A percentile compares a stretch with the other conserved stretches of the same genome.
Conservation (phyloP, 53 echinoderm and acorn worm genomes). For the Hippasteria phrygiana region DNA sequence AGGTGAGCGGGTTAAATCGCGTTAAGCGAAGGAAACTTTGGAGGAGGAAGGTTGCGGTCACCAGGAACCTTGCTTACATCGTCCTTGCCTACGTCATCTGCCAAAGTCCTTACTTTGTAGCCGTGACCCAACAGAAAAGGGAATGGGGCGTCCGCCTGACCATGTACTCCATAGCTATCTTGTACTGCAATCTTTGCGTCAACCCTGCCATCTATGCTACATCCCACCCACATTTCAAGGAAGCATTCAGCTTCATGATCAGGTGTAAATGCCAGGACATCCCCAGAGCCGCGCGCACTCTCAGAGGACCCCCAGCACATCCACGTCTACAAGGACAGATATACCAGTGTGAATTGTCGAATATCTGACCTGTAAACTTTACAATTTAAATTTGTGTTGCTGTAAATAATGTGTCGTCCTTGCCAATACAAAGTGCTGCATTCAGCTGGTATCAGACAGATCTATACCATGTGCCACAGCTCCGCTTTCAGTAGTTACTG, state of each 20-base stretch:
- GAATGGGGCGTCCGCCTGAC: constrained; percentile 32
- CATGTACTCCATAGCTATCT: constrained; percentile 59
- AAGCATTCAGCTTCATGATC: constrained; percentile 3
- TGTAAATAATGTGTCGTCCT: too few relatives aligned
- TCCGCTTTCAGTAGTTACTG: too few relatives aligned
- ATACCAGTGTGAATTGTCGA: not conserved
- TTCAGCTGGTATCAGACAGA: too few relatives aligned
- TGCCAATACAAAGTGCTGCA: too few relatives aligned
- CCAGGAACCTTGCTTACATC: constrained; percentile 77
- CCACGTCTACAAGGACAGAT: not conserved
- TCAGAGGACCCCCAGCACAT: not conserved
- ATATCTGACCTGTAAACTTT: too few relatives aligned
- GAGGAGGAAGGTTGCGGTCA: constrained; percentile 61
- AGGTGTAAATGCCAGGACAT: not conserved
- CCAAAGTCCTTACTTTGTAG: constrained; percentile 65
- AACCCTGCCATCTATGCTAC: constrained; percentile 78
- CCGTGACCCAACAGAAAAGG: constrained; percentile 2
- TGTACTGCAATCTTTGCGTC: constrained; percentile 70
- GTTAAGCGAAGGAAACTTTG: not conserved
- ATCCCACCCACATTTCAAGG: constrained; percentile 52
- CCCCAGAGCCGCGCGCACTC: not conserved
- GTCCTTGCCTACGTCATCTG: constrained; percentile 75
- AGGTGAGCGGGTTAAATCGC: not conserved
- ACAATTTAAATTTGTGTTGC: too few relatives aligned
- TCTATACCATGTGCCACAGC: too few relatives aligned